Evolutionary conservation across 2,113 vertebrate genomes (phyloP), one percentile per base, ranked within the genome.

Genomic region (Lota lota): DNA sequence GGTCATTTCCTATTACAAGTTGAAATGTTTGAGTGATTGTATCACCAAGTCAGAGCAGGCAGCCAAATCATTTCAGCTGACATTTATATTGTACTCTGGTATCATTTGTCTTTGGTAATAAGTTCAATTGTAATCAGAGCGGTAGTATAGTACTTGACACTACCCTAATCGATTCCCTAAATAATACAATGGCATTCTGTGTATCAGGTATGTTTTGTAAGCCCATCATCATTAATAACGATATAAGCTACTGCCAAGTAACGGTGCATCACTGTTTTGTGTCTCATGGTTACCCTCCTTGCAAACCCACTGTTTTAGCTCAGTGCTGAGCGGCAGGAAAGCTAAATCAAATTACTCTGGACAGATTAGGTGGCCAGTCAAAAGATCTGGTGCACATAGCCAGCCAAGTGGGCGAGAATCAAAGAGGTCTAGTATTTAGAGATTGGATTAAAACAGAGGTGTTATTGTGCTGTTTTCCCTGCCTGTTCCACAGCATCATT

Each of bases 311-410:
- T 10, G 40, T 47, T 47, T 47, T 8, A 15, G 47, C 75, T 64
- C 63, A 21, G 54, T 67, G 53, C n/a, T 58, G 16, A 66, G 68
- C 47, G 20, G 63, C 36, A 69, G 22, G 14, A 20, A 75, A 14
- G 22, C 8, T 18, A 60, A 69, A 61, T 73, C 0, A 19, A 68
- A 79, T 75, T 64, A 75, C 50, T 53, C 6, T 16, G 57, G 57
- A 67, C 61, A 50, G 66, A 72, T 57, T 20, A 68, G 36, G 14
- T 22, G 18, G 36, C 14, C 21, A 66, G 61, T 65, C 47, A 56
- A 50, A n/a, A 57, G 69, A 61, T 71, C 70, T 40, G 70, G 21
- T 33, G 54, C 51, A 64, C 51, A 18, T 57, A n/a, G 63, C 62
- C 64, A 54, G 58, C 67, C 40, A 54, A 56, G 61, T 21, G 18